These are phyloP conservation scores for Stenurella melanura DNA, from an alignment of 2,888 invertebrate genomes.

Conservation along the genomic window DNA sequence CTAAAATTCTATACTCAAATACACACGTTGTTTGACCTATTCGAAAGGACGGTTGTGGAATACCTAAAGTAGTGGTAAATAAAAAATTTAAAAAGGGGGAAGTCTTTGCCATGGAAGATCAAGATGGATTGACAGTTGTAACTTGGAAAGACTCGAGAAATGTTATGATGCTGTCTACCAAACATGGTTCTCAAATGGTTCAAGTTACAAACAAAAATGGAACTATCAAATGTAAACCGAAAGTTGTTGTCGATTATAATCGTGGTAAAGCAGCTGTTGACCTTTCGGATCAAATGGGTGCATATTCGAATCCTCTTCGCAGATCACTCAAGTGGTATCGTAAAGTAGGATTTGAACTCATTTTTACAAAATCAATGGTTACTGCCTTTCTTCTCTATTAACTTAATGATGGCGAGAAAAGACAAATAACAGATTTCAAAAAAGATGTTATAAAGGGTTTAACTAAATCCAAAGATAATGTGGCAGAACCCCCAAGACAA, in stretches of 20 bases:
- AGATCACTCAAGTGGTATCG: constrained; percentile 24
- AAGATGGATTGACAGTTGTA: constrained; percentile 19
- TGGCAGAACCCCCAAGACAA: too few relatives aligned
- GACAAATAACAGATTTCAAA: constrained; percentile 18
- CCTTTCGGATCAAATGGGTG: constrained; percentile 28
- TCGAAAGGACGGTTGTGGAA: constrained; percentile 42
- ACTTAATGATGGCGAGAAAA: neutral
- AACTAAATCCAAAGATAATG: too few relatives aligned
- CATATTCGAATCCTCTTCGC: constrained; percentile 35
- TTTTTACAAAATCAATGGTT: constrained; percentile 29
- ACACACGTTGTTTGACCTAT: constrained; percentile 52
- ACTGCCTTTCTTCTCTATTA: constrained; percentile 15
- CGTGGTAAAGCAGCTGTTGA: constrained; percentile 32
- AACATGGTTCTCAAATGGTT: constrained; percentile 34
- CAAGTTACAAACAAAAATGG: neutral
- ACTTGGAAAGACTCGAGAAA: constrained; percentile 49
- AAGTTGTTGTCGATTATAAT: constrained; percentile 36
- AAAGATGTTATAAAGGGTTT: constrained; percentile 10
- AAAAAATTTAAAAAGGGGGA: constrained; percentile 44
- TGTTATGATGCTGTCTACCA: constrained; percentile 44
- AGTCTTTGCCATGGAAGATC: constrained; percentile 27
- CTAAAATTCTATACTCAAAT: constrained; percentile 37
- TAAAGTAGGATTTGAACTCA: constrained; percentile 28
- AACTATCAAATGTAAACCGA: neutral
- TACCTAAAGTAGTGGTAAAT: constrained; percentile 47